Base-by-base conservation (phyloP, 2,888 invertebrate genomes). In the Scaptomyza caliginosa region DNA sequence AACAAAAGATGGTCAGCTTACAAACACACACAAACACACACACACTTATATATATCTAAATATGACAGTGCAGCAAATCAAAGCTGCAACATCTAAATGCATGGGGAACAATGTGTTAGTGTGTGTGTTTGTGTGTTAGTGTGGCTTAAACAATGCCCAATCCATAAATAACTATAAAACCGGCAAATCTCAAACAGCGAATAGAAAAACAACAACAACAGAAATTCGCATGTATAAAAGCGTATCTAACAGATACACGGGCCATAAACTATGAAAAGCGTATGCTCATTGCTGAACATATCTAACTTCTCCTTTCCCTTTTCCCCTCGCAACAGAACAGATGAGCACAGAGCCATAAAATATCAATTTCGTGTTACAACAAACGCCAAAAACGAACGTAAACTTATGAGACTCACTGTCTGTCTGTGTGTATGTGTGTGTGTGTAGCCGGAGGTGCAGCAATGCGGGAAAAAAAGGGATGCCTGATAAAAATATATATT, bases 351-450 rank as follows among this genome's bases (percentile, higher is more conserved):
- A 67, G 86, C 78, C 85, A 84, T 88, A 84, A 84, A 84, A 84
- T 86, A 84, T 84, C 88, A 84, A 88, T 84, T 84, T 88, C 82
- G 82, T 72, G 84, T 84, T 84, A 85, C 72, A 74, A 70, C 88
- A 73, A 78, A 86, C 77, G 74, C 78, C 88, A 75, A 81, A 88
- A 81, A 70, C 77, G 77, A 82, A 79, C 66, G 67, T 40, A 75
- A 75, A 82, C 85, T 85, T 78, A 82, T 86, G 87, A 82, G 76
- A 69, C 57, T 46, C 50, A 40, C 34, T 34, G 34, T 34, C 6
- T 32, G 30, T 30, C n/a, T 30, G 58, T 51, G 24, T 36, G 42
- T 39, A 36, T 34, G n/a, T 32, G 30, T 30, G 30, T 30, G 58
- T 51, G 24, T 36, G 42, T 39, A 36, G 50, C 40, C 30, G 19